Conservation (phyloP, 92 coral and sea anemone species). For the Palythoa grandis region DNA sequence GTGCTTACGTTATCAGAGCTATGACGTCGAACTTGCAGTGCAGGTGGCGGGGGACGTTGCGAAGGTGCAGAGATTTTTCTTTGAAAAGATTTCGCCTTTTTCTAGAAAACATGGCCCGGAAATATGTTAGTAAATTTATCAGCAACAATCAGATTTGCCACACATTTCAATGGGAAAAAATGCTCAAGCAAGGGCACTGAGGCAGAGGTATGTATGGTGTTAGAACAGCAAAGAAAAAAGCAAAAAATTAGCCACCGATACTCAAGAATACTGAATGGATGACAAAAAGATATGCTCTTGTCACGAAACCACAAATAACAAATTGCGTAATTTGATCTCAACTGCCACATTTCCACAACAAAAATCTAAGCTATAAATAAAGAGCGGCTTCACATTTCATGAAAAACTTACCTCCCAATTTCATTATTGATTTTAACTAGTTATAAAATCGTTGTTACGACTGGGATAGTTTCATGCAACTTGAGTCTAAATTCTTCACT, state of each 20-base stretch:
- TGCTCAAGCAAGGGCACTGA: neutral
- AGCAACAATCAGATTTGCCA: neutral
- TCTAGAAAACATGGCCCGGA: conserved; percentile 37
- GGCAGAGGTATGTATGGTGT: neutral
- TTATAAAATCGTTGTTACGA: too few species aligned
- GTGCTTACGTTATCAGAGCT: conserved; percentile 66
- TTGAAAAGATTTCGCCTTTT: conserved; percentile 26
- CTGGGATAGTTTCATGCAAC: neutral
- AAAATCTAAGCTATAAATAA: neutral
- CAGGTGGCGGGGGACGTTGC: conserved; percentile 39
- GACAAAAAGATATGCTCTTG: neutral
- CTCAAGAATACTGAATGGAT: neutral
- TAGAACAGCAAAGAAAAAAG: neutral
- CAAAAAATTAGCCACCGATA: neutral
- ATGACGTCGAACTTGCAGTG: conserved; percentile 55
- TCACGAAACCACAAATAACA: neutral
- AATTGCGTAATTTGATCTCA: neutral
- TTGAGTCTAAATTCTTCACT: neutral
- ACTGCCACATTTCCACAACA: neutral
- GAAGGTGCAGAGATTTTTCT: conserved; percentile 23
- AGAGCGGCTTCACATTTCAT: neutral
- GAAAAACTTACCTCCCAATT: neutral
- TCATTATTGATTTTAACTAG: too few species aligned
- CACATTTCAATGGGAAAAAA: neutral
- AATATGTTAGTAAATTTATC: conserved; percentile 14